Evolutionary conservation across 2,113 vertebrate genomes (phyloP), one percentile per base, ranked within the genome.

Genomic region (Pygathrix nemaeus): DNA sequence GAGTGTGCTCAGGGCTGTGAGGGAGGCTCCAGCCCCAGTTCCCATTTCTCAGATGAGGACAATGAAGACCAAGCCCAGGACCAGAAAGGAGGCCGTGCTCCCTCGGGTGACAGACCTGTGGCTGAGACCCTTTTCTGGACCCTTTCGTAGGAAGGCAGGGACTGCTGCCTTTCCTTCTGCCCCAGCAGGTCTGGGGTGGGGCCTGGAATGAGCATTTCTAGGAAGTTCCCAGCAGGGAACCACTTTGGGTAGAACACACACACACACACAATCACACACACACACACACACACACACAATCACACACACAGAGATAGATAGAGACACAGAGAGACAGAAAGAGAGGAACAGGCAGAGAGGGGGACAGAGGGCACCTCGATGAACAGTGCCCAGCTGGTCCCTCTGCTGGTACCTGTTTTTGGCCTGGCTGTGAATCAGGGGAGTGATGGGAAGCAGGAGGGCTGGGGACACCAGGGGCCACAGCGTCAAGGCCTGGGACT

Each of bases 391-490:
- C 6, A 5, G 61, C 61, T 12, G 48, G 18, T 1, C 0, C 18
- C 40, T 72, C 80, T 20, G 72, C 72, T 12, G 48, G 35, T 1
- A 0, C 8, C 35, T 72, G 50, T 23, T 9, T 32, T 35, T 73
- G 52, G 32, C 76, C 35, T 32, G 3, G 12, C n/a, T n/a, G 10
- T 16, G 27, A 7, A 0, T 32, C 48, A 27, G 14, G 84, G 76
- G 32, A 75, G 55, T n/a, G 18, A 3, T 4, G 0, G n/a, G 57
- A 45, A 23, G 50, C 64, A 9, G 12, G 32, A 79, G 75, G 43
- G 20, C 23, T 9, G 40, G 76, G 57, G 40, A 75, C 45, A 0
- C 82, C 92, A 85, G 97, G 92, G 94, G 92, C 81, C 88, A 80
- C 61, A 83, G 3, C 2, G 16, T 10, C 43, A n/a, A 83, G 64